phyloP scores from a whole-genome alignment of 2,797 vertebrate species.

The Tapirus indicus region DNA sequence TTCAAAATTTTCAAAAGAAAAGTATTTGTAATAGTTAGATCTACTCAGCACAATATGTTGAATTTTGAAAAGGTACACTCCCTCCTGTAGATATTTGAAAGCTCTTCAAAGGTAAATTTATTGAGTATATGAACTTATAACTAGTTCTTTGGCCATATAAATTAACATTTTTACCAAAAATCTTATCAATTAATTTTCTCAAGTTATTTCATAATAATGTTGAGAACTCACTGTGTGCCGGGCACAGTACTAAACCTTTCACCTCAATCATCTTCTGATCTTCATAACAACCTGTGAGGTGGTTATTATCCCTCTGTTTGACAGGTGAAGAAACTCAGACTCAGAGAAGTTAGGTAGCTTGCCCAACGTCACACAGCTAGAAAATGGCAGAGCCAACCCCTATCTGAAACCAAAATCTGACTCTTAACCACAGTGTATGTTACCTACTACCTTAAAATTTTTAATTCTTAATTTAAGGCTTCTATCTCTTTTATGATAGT shows the following conservation, averaged over 20 bases:
- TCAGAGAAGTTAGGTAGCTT: constrained; percentile 2
- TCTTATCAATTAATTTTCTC: neutral
- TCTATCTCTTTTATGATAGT: neutral
- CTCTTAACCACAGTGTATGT: neutral
- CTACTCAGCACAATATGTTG: neutral
- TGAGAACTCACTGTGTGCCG: neutral
- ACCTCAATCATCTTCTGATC: neutral
- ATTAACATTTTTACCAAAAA: neutral
- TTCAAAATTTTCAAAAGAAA: neutral
- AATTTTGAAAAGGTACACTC: constrained; percentile 38
- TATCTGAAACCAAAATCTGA: neutral
- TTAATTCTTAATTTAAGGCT: neutral
- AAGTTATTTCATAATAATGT: neutral
- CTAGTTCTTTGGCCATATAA: constrained; percentile 17
- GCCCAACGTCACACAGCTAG: neutral
- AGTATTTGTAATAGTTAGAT: neutral
- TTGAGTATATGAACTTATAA: neutral
- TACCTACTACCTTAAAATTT: neutral
- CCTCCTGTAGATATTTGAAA: neutral
- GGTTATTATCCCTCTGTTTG: neutral
- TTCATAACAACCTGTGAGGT: neutral
- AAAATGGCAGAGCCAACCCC: neutral
- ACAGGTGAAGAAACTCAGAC: neutral
- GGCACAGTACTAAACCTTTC: neutral
- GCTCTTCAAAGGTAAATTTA: constrained; percentile 10